Evolutionary conservation across 2,113 vertebrate species (phyloP).

Genomic region (Mixornis gularis): DNA sequence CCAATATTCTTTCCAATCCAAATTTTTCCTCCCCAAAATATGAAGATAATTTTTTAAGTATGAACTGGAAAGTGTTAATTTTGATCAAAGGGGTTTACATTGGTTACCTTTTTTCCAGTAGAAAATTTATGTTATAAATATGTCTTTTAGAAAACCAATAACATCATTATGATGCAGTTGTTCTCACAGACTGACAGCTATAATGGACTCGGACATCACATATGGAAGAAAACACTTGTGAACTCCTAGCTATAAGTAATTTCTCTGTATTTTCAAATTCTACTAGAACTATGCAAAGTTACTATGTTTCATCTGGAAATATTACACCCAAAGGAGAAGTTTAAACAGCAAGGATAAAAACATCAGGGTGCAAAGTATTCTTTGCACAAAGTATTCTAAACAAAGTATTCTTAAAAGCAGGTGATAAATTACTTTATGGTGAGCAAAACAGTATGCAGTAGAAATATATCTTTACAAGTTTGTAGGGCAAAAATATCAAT

Average conservation of each 20-base stretch:
- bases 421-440: not conserved
- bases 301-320: not conserved
- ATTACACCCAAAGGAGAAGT: not conserved
- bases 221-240: not conserved
- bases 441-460: not conserved
- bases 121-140: not conserved
- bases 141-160: not conserved
- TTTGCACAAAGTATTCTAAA: not conserved
- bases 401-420: not conserved
- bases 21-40: not conserved
- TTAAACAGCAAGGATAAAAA: not conserved
- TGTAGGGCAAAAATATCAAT: not conserved
- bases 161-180: not conserved
- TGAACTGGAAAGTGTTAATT: not conserved
- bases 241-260: not conserved
- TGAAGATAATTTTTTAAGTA: not conserved
- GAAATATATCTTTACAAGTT: not conserved
- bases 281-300: not conserved
- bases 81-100: not conserved
- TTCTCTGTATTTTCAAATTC: not conserved
- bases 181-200: accelerated
- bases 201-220: not conserved
- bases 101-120: not conserved
- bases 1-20: not conserved
- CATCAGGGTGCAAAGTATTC: not conserved